Evolutionary conservation across 2,113 vertebrate species (phyloP).

Genomic region (Aplodontia rufa): DNA sequence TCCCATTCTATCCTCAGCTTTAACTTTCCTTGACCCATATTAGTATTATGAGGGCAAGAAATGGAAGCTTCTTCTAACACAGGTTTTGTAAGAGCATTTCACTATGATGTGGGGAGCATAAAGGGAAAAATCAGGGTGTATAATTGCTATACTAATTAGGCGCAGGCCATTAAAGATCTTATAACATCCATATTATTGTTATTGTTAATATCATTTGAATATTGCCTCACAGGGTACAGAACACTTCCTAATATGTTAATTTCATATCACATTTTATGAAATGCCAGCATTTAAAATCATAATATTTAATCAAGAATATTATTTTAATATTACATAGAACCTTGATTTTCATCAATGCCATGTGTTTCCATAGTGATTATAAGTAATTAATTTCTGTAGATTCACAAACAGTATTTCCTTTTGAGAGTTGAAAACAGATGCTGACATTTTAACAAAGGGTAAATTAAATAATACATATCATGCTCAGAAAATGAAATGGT

Average conservation of each 20-base stretch:
- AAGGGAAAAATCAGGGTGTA: background rate
- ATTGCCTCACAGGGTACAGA: constrained; percentile 41
- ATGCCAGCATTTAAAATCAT: background rate
- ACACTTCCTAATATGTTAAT: background rate
- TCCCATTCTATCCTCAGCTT: background rate
- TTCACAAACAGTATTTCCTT: constrained; percentile 73
- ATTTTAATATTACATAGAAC: constrained; percentile 54
- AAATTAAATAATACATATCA: constrained; percentile 68
- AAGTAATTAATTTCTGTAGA: constrained; percentile 75
- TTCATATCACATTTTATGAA: constrained; percentile 19
- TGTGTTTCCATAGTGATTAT: constrained; percentile 80
- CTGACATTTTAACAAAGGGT: constrained; percentile 65
- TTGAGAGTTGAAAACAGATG: constrained; percentile 64
- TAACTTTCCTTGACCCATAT: background rate
- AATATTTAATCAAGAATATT: constrained; percentile 7
- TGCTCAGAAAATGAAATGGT: constrained; percentile 49
- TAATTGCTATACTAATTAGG: constrained; percentile 44
- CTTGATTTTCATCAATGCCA: constrained; percentile 64
- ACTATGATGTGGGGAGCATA: background rate
- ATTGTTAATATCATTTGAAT: constrained; percentile 27
- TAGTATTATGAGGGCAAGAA: constrained; percentile 16
- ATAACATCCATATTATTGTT: background rate
- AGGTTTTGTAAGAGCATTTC: background rate
- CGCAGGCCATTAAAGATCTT: constrained; percentile 24
- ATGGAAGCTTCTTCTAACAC: background rate